Conservation (phyloP, 2,113 vertebrate species). For the Amphilophus citrinellus region DNA sequence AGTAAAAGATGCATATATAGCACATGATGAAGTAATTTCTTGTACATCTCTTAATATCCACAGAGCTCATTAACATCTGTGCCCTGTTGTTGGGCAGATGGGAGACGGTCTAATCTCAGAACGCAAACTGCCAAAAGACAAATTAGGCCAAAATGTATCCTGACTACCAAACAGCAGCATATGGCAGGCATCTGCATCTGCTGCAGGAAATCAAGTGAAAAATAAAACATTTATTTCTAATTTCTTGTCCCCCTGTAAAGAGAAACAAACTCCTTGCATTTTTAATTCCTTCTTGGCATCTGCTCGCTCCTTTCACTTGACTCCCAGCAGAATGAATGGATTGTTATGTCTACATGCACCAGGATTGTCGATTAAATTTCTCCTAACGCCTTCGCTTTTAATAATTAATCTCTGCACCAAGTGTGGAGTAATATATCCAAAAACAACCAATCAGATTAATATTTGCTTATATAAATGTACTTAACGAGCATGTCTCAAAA, state of each 20-base stretch:
- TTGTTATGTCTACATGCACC: not conserved
- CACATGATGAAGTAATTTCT: conserved; percentile 15
- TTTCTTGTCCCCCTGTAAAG: not conserved
- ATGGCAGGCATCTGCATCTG: conserved; percentile 57
- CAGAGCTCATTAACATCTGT: conserved; percentile 57
- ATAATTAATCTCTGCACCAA: conserved; percentile 2
- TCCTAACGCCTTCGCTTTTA: conserved; percentile 2
- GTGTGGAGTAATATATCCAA: not conserved
- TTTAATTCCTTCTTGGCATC: conserved; percentile 18
- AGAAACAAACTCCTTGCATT: conserved; percentile 15
- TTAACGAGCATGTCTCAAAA: conserved; percentile 10
- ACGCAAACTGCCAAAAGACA: conserved; percentile 39
- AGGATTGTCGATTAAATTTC: not conserved
- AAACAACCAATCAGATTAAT: not conserved
- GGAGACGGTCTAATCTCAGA: conserved; percentile 32
- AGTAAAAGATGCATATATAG: too few relatives aligned
- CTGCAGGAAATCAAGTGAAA: conserved; percentile 51
- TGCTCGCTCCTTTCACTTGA: not conserved
- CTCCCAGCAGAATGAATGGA: conserved; percentile 33
- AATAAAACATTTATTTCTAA: conserved; percentile 40
- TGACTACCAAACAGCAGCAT: conserved; percentile 33
- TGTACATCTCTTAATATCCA: conserved; percentile 24
- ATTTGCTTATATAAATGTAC: not conserved
- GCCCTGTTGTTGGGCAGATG: conserved; percentile 53
- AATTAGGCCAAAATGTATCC: conserved; percentile 60